Conservation (phyloP, 2,797 vertebrate genomes). For the Urosaurus nigricauda region DNA sequence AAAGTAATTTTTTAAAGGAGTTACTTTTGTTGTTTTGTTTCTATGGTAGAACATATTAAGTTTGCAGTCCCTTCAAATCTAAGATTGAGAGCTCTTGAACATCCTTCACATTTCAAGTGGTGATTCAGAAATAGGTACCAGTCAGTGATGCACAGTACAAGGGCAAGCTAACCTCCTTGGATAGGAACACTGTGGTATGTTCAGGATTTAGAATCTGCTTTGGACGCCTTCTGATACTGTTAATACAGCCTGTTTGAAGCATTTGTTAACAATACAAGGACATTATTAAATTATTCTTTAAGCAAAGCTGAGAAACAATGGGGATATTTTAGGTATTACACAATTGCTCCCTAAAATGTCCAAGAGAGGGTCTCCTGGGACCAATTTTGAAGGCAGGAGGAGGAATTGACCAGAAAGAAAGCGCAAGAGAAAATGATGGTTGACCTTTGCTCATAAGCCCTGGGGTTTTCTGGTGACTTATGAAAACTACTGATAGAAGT, state of each 20-base stretch:
- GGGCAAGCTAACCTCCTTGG: neutral
- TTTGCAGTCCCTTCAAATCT: neutral
- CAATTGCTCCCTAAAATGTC: neutral
- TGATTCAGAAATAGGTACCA: neutral
- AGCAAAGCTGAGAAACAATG: conserved; percentile 20
- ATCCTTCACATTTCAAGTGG: neutral
- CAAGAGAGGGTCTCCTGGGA: neutral
- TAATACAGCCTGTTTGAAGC: neutral
- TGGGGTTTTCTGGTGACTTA: neutral
- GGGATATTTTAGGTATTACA: conserved; percentile 21
- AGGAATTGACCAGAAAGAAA: neutral
- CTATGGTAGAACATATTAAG: neutral
- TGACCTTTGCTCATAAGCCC: neutral
- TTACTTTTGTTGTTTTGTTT: neutral
- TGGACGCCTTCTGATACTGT: neutral
- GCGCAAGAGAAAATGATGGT: neutral
- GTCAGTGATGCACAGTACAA: neutral
- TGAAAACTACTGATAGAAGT: neutral
- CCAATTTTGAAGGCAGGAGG: neutral
- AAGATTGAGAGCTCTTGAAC: neutral
- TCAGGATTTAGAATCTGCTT: neutral
- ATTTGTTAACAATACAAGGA: neutral
- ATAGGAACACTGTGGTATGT: neutral
- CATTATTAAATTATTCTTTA: conserved; percentile 14
- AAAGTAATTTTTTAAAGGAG: conserved; percentile 11